A percentile compares a stretch with the other conserved stretches of the same genome.
phyloP scores from a whole-genome alignment of 2,113 vertebrate species.

The Saiga tatarica region DNA sequence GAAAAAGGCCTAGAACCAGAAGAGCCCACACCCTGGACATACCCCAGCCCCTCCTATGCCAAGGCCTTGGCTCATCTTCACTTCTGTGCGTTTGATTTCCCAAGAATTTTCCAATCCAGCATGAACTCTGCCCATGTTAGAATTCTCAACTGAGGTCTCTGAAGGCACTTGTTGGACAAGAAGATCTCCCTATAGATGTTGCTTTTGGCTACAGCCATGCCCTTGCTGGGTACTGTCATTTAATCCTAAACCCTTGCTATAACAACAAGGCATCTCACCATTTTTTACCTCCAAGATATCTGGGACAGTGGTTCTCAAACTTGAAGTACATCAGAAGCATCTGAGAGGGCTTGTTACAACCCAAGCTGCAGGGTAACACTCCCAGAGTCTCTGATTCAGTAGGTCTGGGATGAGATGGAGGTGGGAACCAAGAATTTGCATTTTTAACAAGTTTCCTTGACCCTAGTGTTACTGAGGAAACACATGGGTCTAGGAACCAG shows the following conservation, averaged over 20 bases:
- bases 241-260: not conserved
- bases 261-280: not conserved
- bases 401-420: not conserved
- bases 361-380: not conserved
- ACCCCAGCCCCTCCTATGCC: not conserved
- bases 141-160: not conserved
- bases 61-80: not conserved
- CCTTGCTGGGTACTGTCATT: not conserved
- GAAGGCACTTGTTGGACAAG: not conserved
- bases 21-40: fast-evolving
- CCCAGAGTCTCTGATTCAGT: not conserved
- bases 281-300: not conserved
- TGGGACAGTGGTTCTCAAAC: not conserved
- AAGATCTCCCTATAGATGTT: not conserved
- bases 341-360: not conserved
- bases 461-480: not conserved
- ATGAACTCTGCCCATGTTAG: not conserved
- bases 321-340: not conserved
- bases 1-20: not conserved
- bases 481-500: not conserved
- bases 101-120: not conserved
- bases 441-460: not conserved
- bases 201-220: not conserved
- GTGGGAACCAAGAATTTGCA: not conserved
- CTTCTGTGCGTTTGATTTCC: not conserved